A percentile compares a stretch with the other conserved stretches of the same genome.
Evolutionary conservation across 2,113 vertebrate species (phyloP).

Genomic region (Cyprinodon brontotheroides): DNA sequence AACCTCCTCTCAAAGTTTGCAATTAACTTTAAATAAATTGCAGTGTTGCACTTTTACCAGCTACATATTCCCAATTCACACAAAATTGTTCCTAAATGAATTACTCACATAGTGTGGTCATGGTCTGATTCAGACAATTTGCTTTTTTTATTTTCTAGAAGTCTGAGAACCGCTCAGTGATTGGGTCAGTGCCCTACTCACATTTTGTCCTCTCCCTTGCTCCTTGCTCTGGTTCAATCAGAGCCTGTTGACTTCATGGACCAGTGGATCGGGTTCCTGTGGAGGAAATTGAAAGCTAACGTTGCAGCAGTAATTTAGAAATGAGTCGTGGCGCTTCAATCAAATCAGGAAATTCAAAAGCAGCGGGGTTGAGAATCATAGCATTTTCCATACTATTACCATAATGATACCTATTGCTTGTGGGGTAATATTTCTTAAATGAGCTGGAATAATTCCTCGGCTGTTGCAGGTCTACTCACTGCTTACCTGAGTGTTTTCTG

Average conservation of each 20-base stretch:
- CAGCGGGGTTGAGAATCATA: constrained; percentile 23
- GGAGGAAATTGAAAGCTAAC: constrained; percentile 43
- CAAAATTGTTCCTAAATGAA: constrained; percentile 20
- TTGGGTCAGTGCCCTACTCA: constrained; percentile 1
- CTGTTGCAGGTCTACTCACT: not conserved
- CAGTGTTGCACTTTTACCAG: constrained; percentile 2
- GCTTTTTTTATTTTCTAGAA: constrained; percentile 16
- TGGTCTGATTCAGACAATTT: constrained; percentile 35
- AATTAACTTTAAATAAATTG: constrained; percentile 15
- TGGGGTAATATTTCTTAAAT: constrained; percentile 5
- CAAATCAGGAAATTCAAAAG: constrained; percentile 45
- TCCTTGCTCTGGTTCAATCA: constrained; percentile 43
- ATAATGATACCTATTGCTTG: constrained; percentile 7
- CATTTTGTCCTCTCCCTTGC: constrained; percentile 23
- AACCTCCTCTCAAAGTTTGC: constrained; percentile 4
- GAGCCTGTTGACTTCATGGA: constrained; percentile 43
- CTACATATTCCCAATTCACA: constrained; percentile 1
- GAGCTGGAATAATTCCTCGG: not conserved
- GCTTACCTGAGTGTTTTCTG: not conserved
- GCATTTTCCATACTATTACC: constrained; percentile 10
- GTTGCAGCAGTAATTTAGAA: constrained; percentile 43
- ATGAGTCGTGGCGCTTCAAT: constrained; percentile 33
- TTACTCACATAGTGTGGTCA: constrained; percentile 10
- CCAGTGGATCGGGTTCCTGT: constrained; percentile 17
- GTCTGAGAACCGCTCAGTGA: constrained; percentile 14